Conservation (phyloP, 1,140 invertebrate genomes). For the Paraescarpia echinospica region DNA sequence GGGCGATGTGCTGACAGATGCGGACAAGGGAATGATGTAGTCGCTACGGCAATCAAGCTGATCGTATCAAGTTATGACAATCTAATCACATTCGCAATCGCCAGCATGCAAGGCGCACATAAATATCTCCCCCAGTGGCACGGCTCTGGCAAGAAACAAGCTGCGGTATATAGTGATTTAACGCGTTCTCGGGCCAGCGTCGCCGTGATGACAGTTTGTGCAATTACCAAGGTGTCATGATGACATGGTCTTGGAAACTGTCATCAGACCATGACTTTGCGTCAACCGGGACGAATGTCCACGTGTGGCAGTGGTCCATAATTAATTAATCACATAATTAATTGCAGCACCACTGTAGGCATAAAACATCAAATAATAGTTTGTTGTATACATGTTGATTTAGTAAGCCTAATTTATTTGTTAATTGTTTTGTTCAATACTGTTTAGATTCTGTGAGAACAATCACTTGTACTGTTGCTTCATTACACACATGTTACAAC, state of each 20-base stretch:
- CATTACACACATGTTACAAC: too few relatives aligned
- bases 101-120: background rate
- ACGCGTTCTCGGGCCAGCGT: background rate
- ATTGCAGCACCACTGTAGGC: background rate
- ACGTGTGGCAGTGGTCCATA: background rate
- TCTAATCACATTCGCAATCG: background rate
- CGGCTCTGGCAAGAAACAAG: background rate
- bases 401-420: too few relatives aligned
- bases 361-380: background rate
- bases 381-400: too few relatives aligned
- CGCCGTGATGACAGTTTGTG: background rate
- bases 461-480: too few relatives aligned
- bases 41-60: background rate
- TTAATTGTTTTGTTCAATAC: too few relatives aligned
- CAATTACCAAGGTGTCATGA: background rate
- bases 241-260: background rate
- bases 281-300: background rate
- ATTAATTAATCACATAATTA: background rate
- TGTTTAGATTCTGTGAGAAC: too few relatives aligned
- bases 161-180: background rate
- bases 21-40: background rate
- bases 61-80: constrained; percentile 6
- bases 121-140: background rate
- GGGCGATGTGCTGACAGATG: background rate
- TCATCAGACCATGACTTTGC: background rate